Base-by-base conservation (phyloP, 2,888 invertebrate genomes). In the Pyrocoelia pectoralis region DNA sequence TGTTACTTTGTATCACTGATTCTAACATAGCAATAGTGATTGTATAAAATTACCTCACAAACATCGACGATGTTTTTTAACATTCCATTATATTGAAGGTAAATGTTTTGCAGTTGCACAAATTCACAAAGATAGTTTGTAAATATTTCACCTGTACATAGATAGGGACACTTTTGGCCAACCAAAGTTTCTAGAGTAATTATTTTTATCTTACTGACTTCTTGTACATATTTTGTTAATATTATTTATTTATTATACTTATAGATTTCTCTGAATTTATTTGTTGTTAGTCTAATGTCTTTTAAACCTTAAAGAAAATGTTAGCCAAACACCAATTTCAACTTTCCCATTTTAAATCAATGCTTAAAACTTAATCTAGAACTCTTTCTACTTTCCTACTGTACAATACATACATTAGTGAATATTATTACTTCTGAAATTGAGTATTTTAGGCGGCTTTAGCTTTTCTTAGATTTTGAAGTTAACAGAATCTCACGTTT, bases 171-270 rank as follows among this genome's bases (percentile, higher is more conserved):
- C 69, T 72, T 76, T 76, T 74, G 73, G 73, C 72, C 73, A 74
- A 76, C 76, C 78, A 77, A 78, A 77, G 76, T 75, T 74, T 71
- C 70, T 74, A 75, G 72, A 72, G 62, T 68, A 71, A 68, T 59
- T 52, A 74, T 73, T 74, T 71, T 67, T 73, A 69, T 72, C 69
- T 66, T 66, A 61, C 61, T 58, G 9, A 63, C 66, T 73, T 72
- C 57, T 62, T 73, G 73, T 74, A 72, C 65, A 73, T 70, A 73
- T 65, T 73, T 72, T 76, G 74, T 76, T 73, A 55, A 74, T 73
- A 73, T 69, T 67, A 72, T 73, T 24, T 73, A 73, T 76, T 69
- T 67, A 67, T 68, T 66, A 65, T 59, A 61, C 65, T 65, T 70
- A 68, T 58, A 69, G 65, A 65, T 58, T 68, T 68, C 54, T 64